Evolutionary conservation across 2,113 vertebrate species (phyloP).

Genomic region (Forbesichthys agassizii): DNA sequence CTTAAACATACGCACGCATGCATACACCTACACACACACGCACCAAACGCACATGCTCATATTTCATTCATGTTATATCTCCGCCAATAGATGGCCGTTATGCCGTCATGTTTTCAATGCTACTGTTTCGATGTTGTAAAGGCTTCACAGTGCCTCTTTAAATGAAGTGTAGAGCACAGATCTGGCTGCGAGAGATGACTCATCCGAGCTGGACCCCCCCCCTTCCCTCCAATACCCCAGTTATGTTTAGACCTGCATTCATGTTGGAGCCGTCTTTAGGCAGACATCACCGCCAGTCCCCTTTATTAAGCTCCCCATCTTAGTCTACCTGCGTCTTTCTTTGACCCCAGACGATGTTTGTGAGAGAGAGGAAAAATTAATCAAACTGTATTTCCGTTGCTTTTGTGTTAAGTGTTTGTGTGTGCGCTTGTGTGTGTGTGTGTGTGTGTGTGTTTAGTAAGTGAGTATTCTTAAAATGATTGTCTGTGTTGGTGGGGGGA

Average conservation of each 20-base stretch:
- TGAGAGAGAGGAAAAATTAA: too few species aligned
- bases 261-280: constrained; percentile 31
- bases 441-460: constrained; percentile 5
- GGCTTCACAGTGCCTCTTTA: constrained; percentile 9
- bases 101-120: constrained; percentile 24
- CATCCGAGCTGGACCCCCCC: constrained; percentile 24
- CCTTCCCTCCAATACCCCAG: background rate
- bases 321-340: background rate
- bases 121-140: constrained; percentile 39
- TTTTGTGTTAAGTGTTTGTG: background rate
- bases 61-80: background rate
- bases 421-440: background rate
- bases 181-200: constrained; percentile 55
- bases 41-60: constrained; percentile 1
- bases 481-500: constrained; percentile 42
- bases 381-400: too few species aligned
- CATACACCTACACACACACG: constrained; percentile 7
- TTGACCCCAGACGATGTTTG: too few species aligned
- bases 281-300: constrained; percentile 9
- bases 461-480: background rate
- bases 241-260: constrained; percentile 52
- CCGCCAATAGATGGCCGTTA: background rate
- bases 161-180: constrained; percentile 41
- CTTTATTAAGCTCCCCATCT: background rate
- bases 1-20: constrained; percentile 4